Conservation (phyloP, 2,797 vertebrate genomes). For the Pseudomugil gertrudae region DNA sequence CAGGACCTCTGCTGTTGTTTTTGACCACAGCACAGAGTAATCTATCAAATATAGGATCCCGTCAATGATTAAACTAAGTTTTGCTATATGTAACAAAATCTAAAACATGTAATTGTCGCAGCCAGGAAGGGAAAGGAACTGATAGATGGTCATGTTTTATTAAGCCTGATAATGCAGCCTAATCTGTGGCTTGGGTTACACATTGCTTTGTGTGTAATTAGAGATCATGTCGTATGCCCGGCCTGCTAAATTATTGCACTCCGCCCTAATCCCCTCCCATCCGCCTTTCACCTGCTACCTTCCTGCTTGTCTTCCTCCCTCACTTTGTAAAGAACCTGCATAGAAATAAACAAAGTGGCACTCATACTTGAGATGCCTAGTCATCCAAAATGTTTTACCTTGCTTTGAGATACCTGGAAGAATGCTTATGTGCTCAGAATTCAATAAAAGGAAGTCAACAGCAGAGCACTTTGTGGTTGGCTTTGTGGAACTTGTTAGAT, state of each 20-base stretch:
- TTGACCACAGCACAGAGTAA: too few relatives aligned
- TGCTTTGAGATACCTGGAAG: slow-evolving; percentile 57
- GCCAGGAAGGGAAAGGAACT: slow-evolving; percentile 62
- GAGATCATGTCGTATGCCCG: slow-evolving; percentile 77
- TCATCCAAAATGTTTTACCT: slow-evolving; percentile 47
- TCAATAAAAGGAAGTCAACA: slow-evolving; percentile 76
- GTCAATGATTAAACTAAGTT: too few relatives aligned
- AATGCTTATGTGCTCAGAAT: slow-evolving; percentile 68
- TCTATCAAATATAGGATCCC: too few relatives aligned
- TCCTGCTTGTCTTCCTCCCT: slow-evolving; percentile 43
- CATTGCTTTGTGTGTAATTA: slow-evolving; percentile 81
- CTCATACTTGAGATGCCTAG: slow-evolving; percentile 51
- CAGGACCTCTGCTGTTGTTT: too few relatives aligned
- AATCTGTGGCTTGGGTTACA: slow-evolving; percentile 79
- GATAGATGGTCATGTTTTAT: slow-evolving; percentile 81
- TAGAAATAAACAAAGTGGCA: slow-evolving; percentile 62
- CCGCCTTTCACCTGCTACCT: slow-evolving; percentile 65
- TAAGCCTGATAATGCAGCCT: slow-evolving; percentile 78
- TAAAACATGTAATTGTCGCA: slow-evolving; percentile 64
- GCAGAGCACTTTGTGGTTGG: slow-evolving; percentile 76
- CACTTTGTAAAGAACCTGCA: slow-evolving; percentile 16
- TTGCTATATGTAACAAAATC: too few relatives aligned
- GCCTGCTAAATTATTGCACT: slow-evolving; percentile 75
- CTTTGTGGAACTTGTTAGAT: slow-evolving; percentile 79
- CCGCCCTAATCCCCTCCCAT: slow-evolving; percentile 75